Evolutionary conservation across 2,113 vertebrate species (phyloP), one percentile per base, ranked within the genome.

Genomic region (Arvicanthis niloticus): DNA sequence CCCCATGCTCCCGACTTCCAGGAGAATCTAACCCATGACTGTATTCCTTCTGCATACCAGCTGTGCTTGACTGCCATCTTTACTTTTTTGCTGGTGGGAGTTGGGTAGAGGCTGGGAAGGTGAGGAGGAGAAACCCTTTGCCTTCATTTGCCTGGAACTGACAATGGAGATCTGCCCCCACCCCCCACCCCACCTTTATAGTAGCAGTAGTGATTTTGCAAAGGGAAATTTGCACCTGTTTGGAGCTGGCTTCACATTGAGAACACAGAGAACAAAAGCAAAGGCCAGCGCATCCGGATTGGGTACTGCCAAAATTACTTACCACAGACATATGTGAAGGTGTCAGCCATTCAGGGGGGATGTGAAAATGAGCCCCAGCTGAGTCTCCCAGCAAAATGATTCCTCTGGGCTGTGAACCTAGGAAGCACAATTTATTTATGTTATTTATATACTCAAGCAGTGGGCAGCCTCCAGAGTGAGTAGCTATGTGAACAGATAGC

Each of bases 331-430:
- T 98, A 97, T 98, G 97, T 0, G 95, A 96, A 77, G 98, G 97
- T 0, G 97, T 98, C 96, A 99, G 93, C 99, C 99, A 99, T 73
- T 99, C 98, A 0, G 98, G 98, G 89, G 99, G 97, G 96, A 99
- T 99, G 94, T 98, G 99, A 89, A 99, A 99, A 93, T 98, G 98
- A 56, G 98, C 99, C 0, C 98, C 98, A 0, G 98, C 98, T 0
- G 99, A 99, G 96, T 99, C 99, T 91, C 98, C 99, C 98, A 99
- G 29, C 92, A 99, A 93, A 95, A 99, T 82, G 0, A 99, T 93
- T 31, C 99, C 99, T 81, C 86, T 97, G 0, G 99, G 98, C 76
- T 95, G 97, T 0, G 98, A 98, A 98, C 98, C 98, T 99, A 80
- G 85, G 76, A 17, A 94, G 97, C 0, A 58, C 62, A 96, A 93